Percentiles rank a stretch among this genome's conserved stretches.
Conservation (phyloP, 2,888 invertebrate species). For the Netelia virgata region DNA sequence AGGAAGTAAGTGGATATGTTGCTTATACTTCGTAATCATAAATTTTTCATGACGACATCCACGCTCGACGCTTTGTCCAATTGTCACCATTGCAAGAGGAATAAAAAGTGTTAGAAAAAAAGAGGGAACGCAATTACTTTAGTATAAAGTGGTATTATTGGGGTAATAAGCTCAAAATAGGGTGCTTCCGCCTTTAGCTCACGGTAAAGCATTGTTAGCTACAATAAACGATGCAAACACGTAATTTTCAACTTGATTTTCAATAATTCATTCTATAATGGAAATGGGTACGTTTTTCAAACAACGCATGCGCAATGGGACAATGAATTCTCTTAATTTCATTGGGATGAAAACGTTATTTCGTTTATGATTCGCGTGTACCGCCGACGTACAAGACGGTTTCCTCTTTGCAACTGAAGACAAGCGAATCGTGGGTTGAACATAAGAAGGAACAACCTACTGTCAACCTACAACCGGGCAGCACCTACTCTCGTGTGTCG, state of each 20-base stretch:
- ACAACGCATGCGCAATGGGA: constrained; percentile 18
- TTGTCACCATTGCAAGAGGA: background rate
- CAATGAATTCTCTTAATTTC: constrained; percentile 50
- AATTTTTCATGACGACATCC: constrained; percentile 38
- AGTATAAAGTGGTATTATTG: too few species aligned
- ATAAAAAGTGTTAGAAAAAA: background rate
- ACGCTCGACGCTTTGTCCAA: constrained; percentile 2
- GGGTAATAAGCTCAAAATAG: too few species aligned
- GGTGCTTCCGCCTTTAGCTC: too few species aligned
- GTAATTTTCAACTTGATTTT: too few species aligned
- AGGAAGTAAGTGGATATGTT: constrained; percentile 55
- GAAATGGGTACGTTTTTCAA: background rate
- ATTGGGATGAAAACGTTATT: constrained; percentile 51
- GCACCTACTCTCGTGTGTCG: constrained; percentile 60
- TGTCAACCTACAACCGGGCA: constrained; percentile 66
- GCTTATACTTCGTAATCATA: constrained; percentile 57
- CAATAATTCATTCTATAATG: too few species aligned
- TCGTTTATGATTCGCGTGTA: constrained; percentile 51
- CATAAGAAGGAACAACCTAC: constrained; percentile 68
- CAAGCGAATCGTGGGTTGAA: constrained; percentile 67
- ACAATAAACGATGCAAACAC: too few species aligned
- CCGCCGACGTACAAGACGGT: constrained; percentile 47
- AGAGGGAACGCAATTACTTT: background rate
- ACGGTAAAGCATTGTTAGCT: too few species aligned
- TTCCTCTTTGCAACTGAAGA: constrained; percentile 64